Percentiles rank a stretch among this genome's conserved stretches.
These are phyloP conservation scores for Glyptemys insculpta DNA, from an alignment of 2,797 vertebrate genomes.

Conservation along the genomic window DNA sequence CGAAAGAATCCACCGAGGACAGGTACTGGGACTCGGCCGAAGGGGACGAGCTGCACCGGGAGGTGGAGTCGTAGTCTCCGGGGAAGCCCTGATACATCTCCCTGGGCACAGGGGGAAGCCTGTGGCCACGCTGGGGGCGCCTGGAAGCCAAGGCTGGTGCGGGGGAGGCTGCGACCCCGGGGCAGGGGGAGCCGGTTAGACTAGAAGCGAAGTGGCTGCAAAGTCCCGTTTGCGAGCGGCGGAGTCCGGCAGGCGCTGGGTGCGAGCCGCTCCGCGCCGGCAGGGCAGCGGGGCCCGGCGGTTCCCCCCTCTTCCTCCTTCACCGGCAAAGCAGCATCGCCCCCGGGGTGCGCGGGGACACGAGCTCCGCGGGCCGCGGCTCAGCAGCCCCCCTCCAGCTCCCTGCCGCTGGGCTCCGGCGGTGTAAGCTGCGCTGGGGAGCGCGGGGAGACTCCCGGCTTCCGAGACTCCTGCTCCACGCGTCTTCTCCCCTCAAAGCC, in stretches of 20 bases:
- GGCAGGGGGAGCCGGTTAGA: constrained; percentile 21
- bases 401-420: background rate
- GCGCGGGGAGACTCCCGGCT: background rate
- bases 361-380: background rate
- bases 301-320: background rate
- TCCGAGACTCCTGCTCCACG: background rate
- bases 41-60: constrained; percentile 94
- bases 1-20: constrained; percentile 97
- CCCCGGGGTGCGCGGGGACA: background rate
- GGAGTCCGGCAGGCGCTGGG: constrained; percentile 78
- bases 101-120: constrained; percentile 81
- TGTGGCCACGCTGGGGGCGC: constrained; percentile 79
- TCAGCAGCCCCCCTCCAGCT: background rate
- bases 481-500: background rate
- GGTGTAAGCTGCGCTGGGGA: background rate
- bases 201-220: background rate
- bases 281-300: background rate
- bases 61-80: constrained; percentile 94
- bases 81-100: constrained; percentile 98
- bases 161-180: background rate
- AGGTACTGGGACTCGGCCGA: constrained; percentile 96
- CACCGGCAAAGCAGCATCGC: background rate
- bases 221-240: constrained; percentile 15
- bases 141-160: constrained; percentile 73
- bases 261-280: constrained; percentile 45